Conservation (phyloP, 2,888 invertebrate genomes). For the Thelaira solivaga region DNA sequence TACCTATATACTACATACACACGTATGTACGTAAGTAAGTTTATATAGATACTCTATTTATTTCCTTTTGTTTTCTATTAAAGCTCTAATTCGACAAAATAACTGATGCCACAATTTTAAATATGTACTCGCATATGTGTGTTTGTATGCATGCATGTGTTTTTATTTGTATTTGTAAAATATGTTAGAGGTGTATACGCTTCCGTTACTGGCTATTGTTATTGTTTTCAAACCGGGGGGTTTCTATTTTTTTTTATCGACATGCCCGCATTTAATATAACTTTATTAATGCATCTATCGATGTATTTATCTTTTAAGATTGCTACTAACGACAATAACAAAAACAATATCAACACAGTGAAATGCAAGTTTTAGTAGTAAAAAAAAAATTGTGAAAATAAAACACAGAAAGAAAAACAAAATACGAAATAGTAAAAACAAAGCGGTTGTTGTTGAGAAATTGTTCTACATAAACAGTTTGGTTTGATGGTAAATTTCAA, state of each 20-base stretch:
- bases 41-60: not conserved
- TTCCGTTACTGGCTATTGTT: constrained; percentile 50
- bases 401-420: constrained; percentile 26
- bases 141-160: not conserved
- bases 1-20: too few species aligned
- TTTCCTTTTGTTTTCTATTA: constrained; percentile 2
- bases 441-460: constrained; percentile 51
- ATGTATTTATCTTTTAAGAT: constrained; percentile 34
- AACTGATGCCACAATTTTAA: not conserved
- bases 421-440: constrained; percentile 8
- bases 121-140: not conserved
- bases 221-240: constrained; percentile 25
- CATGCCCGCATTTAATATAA: constrained; percentile 36
- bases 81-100: constrained; percentile 1
- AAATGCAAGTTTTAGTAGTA: constrained; percentile 8
- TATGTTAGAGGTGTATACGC: constrained; percentile 32
- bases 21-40: too few species aligned
- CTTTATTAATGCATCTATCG: constrained; percentile 29
- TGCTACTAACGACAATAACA: constrained; percentile 30
- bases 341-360: constrained; percentile 20
- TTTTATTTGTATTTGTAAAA: not conserved
- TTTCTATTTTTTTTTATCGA: constrained; percentile 47
- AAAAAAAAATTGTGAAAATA: constrained; percentile 17
- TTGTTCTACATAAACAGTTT: constrained; percentile 48
- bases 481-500: constrained; percentile 32